Base-by-base conservation (phyloP, 2,888 invertebrate genomes). In the Protodeltote pygarga region DNA sequence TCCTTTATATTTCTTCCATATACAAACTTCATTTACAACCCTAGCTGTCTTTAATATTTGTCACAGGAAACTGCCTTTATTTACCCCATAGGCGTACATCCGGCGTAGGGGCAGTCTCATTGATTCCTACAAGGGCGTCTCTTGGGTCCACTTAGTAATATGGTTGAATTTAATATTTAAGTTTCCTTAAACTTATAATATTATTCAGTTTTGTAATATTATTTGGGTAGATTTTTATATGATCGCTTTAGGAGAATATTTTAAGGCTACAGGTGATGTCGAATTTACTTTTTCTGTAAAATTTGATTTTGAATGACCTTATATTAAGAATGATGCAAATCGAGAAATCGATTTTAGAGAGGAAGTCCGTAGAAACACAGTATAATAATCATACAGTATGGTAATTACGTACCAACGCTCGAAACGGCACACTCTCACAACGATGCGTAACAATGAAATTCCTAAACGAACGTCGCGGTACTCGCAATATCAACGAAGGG, bases 1-100 rank as follows among this genome's bases (percentile, higher is more conserved):
- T n/a, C 37, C 44, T 44, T 49, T 48, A 24, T 27, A 61, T 54
- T 60, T 60, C 50, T 59, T 29, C 42, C 53, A 54, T 55, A 65
- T 52, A 65, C 42, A 69, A 29, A 61, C 54, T 59, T 52, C 49
- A 67, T 59, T 65, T 67, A 61, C 61, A 70, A 48, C 41, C 41
- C 51, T 50, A 54, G 63, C 66, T 73, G 62, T 65, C 71, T 76
- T 75, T 76, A 79, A 81, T 86, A 83, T 87, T 86, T 83, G 85
- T 83, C 81, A 76, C 80, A 78, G 85, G 83, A 87, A 83, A 80
- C 77, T 66, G 71, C 75, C 77, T 79, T 82, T 86, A 85, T 86
- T 87, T 85, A 81, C 84, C 76, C 79, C 71, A 80, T 77, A 77
- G 77, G 77, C 76, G 72, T 62, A 79, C 73, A 79, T 82, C 83